These are phyloP conservation scores for Ectropis crepuscularia DNA, from an alignment of 2,888 invertebrate species.

Conservation along the genomic window DNA sequence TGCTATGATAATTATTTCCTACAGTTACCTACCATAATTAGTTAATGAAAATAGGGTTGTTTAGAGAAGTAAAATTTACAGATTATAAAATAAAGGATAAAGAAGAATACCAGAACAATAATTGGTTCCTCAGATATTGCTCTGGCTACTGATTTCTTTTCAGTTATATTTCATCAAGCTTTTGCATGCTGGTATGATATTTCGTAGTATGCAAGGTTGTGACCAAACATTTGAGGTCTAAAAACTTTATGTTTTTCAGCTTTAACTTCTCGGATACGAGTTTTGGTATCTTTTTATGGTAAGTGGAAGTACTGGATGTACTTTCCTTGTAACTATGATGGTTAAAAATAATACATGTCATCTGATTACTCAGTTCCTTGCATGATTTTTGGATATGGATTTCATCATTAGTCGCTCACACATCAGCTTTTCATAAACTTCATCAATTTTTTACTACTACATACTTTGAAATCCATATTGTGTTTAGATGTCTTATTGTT, in stretches of 20 bases:
- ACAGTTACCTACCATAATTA: too few relatives aligned
- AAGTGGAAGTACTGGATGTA: constrained; percentile 80
- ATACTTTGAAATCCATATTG: constrained; percentile 7
- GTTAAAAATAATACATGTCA: constrained; percentile 48
- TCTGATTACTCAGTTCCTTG: not conserved
- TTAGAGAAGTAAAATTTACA: too few relatives aligned
- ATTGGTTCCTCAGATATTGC: too few relatives aligned
- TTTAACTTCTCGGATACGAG: constrained; percentile 80
- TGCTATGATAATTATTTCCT: not conserved
- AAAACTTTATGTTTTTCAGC: constrained; percentile 83
- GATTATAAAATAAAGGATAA: too few relatives aligned
- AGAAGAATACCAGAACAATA: too few relatives aligned
- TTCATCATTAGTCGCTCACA: constrained; percentile 4
- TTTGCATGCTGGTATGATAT: constrained; percentile 53
- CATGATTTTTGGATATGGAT: constrained; percentile 7
- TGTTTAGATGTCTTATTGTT: too few relatives aligned
- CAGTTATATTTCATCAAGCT: constrained; percentile 35
- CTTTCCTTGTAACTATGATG: constrained; percentile 69
- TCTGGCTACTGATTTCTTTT: not conserved
- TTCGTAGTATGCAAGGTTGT: constrained; percentile 38
- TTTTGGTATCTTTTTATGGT: constrained; percentile 79
- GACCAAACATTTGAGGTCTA: constrained; percentile 64
- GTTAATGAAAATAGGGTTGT: too few relatives aligned
- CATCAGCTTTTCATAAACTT: not conserved
- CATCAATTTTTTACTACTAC: not conserved